Conservation (phyloP, 2,797 vertebrate genomes). For the Synaphobranchus kaupii region DNA sequence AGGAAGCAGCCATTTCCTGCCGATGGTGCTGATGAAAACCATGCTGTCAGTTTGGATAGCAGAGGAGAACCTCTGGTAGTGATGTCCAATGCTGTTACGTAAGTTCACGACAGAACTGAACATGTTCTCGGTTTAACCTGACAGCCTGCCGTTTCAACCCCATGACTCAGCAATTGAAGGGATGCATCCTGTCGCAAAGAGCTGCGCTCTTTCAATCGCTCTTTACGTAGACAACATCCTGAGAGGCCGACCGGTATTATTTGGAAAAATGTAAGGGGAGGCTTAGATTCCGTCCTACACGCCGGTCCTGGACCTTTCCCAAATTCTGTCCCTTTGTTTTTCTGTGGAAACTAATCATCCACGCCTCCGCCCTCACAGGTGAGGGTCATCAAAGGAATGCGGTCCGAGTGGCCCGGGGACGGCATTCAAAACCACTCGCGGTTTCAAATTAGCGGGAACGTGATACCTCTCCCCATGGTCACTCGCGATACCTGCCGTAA, state of each 20-base stretch:
- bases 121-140: not conserved
- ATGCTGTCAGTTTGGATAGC: not conserved
- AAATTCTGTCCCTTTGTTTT: constrained; percentile 12
- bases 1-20: constrained; percentile 69
- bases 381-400: constrained; percentile 48
- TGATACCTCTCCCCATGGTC: constrained; percentile 53
- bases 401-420: constrained; percentile 44
- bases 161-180: not conserved
- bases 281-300: not conserved
- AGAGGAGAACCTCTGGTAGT: not conserved
- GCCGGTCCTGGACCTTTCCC: not conserved
- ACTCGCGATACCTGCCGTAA: constrained; percentile 45
- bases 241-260: not conserved
- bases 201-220: not conserved
- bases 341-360: constrained; percentile 15
- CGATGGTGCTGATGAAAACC: constrained; percentile 33
- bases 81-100: not conserved
- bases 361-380: constrained; percentile 48
- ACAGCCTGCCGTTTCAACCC: not conserved
- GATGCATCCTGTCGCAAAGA: not conserved
- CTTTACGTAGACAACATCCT: not conserved
- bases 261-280: not conserved
- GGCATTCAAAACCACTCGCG: constrained; percentile 66
- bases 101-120: not conserved
- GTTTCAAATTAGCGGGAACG: constrained; percentile 65